Evolutionary conservation across 2,113 vertebrate genomes (phyloP), one percentile per base, ranked within the genome.

Genomic region (Egretta garzetta): DNA sequence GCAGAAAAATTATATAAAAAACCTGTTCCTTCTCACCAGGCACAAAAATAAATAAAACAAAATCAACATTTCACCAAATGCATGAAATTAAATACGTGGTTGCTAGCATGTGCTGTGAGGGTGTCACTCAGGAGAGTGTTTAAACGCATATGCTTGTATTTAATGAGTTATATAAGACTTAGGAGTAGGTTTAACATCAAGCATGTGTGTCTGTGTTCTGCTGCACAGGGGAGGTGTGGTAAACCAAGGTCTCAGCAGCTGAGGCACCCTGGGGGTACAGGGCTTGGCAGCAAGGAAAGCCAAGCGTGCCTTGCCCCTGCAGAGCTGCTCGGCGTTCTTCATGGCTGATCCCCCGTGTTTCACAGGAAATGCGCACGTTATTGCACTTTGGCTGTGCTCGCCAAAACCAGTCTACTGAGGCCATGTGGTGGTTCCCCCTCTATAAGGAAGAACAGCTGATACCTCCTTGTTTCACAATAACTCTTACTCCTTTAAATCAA

Each of bases 31-130:
- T 82, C 74, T 93, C 71, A 73, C 62, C 32, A 90, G 28, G 37
- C 80, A 70, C 74, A 91, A 94, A 94, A 96, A 84, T 68, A 95
- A 86, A 93, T 86, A 95, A 88, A 94, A 23, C 20, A 80, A 94
- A 92, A 81, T 68, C 82, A 90, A 70, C 73, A 45, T 93, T 89
- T 96, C 45, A 47, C 59, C 74, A 58, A 96, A 96, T 2, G 28
- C 74, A 76, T 82, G 66, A 72, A 87, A 96, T 95, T 55, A 92
- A 92, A 96, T 93, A 81, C 0, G 28, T 84, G 83, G 76, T 95
- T 92, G 37, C 70, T 95, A 80, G 80, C 87, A 75, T n/a, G 87
- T 91, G 59, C 86, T 91, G 67, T 68, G 91, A 95, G 77, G 68
- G 91, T 80, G 43, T 94, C 91, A 89, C 93, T 94, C 80, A 76